Percentiles rank a stretch among this genome's conserved stretches.
Conservation (phyloP, 2,797 vertebrate genomes). For the Spea hammondii region DNA sequence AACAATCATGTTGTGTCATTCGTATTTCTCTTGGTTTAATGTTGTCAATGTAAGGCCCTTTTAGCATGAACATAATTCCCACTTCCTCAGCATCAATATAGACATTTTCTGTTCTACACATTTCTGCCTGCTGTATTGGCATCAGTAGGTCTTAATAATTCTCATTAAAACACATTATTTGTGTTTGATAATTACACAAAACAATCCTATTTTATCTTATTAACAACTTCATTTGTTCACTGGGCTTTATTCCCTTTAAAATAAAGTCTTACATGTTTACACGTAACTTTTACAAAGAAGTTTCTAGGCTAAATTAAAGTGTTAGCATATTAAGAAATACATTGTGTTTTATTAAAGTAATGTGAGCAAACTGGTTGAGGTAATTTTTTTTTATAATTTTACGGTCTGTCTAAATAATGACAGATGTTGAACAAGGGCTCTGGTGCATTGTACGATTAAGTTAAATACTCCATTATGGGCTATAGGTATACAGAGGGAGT, state of each 20-base stretch:
- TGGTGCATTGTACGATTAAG: conserved; percentile 18
- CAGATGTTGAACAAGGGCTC: conserved; percentile 38
- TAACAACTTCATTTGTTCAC: background rate
- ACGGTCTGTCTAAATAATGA: conserved; percentile 14
- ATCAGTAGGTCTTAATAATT: background rate
- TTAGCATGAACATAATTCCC: background rate
- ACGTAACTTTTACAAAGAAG: background rate
- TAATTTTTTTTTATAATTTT: background rate
- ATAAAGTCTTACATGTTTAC: background rate
- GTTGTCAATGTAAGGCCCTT: background rate
- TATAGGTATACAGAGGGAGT: conserved; percentile 25
- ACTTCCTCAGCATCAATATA: background rate
- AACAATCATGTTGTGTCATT: too few relatives aligned
- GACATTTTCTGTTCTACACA: background rate
- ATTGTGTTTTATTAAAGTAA: conserved; percentile 28
- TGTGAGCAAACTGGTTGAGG: conserved; percentile 19
- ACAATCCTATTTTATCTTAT: background rate
- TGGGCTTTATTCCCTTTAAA: background rate
- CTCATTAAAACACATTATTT: background rate
- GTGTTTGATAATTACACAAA: background rate
- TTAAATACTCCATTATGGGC: conserved; percentile 32
- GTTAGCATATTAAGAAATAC: conserved; percentile 42
- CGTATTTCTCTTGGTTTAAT: background rate
- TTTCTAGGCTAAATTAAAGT: conserved; percentile 29
- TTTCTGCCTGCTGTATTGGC: background rate